Evolutionary conservation across 2,797 vertebrate genomes (phyloP), one percentile per base, ranked within the genome.

Genomic region (Heliangelus exortis): DNA sequence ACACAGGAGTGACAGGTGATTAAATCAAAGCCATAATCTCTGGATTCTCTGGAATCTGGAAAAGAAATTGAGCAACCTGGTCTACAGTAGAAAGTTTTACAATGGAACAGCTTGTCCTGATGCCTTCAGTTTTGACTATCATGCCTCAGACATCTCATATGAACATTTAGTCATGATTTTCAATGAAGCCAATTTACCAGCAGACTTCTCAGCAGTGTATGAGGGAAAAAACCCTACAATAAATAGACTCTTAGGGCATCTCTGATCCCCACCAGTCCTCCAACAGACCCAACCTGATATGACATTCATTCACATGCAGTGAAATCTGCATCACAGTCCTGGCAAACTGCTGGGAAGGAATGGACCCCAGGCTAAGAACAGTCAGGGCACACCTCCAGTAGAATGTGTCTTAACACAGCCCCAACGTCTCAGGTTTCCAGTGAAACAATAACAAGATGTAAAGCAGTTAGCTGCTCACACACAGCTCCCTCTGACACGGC

Each of bases 341-440:
- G 80, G 83, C 95, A 96, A 93, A 77, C 82, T 83, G 33, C 53
- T 51, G 59, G 0, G 1, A 58, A 87, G 55, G 73, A 94, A 90
- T 74, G 29, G 10, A 83, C 95, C 87, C 39, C 59, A 53, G 92
- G 95, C 89, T 63, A 92, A 55, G 59, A 93, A 87, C 92, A 90
- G 95, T 92, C 61, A 50, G 87, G 93, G 87, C 95, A 95, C 1
- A 8, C 88, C 89, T 77, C 91, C 85, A 74, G 61, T 76, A 84
- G 83, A 93, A 96, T 34, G 61, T 80, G 92, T 53, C 47, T 93
- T 61, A 96, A 88, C 93, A 80, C 54, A 92, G 4, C 61, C 54
- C 80, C 5, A 2, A 58, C 3, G 6, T 80, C 91, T 51, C 89
- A 86, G 77, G 36, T 61, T 92, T 89, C 61, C 57, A 74, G 47